phyloP scores from a whole-genome alignment of 2,888 invertebrate species.

The Campaea margaritaria region DNA sequence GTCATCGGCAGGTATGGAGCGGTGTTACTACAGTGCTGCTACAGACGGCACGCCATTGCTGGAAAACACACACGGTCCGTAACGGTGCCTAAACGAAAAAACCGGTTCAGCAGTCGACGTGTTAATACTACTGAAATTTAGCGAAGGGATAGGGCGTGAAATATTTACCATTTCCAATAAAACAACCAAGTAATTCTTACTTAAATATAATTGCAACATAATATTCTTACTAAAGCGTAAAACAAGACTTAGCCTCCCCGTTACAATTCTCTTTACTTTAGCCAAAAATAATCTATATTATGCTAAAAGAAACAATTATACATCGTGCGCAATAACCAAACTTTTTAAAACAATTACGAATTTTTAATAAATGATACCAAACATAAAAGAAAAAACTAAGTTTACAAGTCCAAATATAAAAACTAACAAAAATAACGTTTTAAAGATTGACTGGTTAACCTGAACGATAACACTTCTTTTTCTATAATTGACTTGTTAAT shows the following conservation, averaged over 20 bases:
- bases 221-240: slow-evolving; percentile 70
- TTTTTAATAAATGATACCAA: slow-evolving; percentile 6
- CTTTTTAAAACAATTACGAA: slow-evolving; percentile 16
- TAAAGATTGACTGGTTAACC: not conserved
- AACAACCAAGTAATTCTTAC: slow-evolving; percentile 58
- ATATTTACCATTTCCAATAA: slow-evolving; percentile 39
- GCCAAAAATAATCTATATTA: slow-evolving; percentile 35
- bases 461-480: not conserved
- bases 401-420: slow-evolving; percentile 5
- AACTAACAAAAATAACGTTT: not conserved
- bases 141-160: not conserved
- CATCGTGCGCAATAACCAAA: slow-evolving; percentile 35
- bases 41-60: too few species aligned
- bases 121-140: not conserved
- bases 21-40: too few species aligned
- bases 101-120: too few species aligned
- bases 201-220: slow-evolving; percentile 76
- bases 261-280: slow-evolving; percentile 49
- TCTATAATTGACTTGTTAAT: too few species aligned
- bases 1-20: too few species aligned
- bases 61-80: too few species aligned
- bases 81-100: too few species aligned
- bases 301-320: slow-evolving; percentile 31
- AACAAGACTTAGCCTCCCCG: slow-evolving; percentile 62
- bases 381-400: not conserved